Base-by-base conservation (phyloP, 1,140 invertebrate genomes). In the Scylla paramamosain region DNA sequence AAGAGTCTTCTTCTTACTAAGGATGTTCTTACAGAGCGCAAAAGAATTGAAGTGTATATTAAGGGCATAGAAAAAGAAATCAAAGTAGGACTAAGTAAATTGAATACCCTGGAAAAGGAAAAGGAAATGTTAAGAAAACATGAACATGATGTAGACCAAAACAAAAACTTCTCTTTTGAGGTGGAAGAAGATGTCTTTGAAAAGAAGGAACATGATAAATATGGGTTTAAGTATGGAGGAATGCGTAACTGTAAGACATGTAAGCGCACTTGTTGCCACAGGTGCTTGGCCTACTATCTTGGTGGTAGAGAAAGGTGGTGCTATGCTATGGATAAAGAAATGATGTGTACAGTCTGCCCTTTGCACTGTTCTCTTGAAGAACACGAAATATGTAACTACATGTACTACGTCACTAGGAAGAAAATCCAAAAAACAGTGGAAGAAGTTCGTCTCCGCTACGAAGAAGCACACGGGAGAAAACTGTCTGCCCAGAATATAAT, bases 1-100 rank as follows among this genome's bases (percentile, higher is more conserved):
- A 91, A 39, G 89, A 91, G 89, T 48, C 89, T 91, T 16, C 14
- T 48, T 28, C 89, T 91, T 29, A 91, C 89, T 48, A 14, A 91
- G 28, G 89, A 91, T 32, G 89, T 91, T 52, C 89, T 91, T 48
- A 12, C 12, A 14, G 67, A 77, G n/a, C 67, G 67, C 67, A 77
- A 77, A n/a, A 12, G n/a, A 77, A 12, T 77, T 77, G 28, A 89
- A 31, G 28, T 31, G 25, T 89, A 20, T 20, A 28, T 89, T 25
- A 25, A 0, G 25, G 39, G 87, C 28, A 10, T 89, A 20, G 4
- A 31, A 25, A 20, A 29, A 31, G 87, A 89, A n/a, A 31, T 89
- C 3, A n/a, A 89, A 39, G 39, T 6, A 10, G 39, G 87, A 14
- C 39, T 89, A 25, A 3, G n/a, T 25, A 29, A 31, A 31, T 89